Evolutionary conservation across 2,113 vertebrate genomes (phyloP).

Genomic region (Solea solea): DNA sequence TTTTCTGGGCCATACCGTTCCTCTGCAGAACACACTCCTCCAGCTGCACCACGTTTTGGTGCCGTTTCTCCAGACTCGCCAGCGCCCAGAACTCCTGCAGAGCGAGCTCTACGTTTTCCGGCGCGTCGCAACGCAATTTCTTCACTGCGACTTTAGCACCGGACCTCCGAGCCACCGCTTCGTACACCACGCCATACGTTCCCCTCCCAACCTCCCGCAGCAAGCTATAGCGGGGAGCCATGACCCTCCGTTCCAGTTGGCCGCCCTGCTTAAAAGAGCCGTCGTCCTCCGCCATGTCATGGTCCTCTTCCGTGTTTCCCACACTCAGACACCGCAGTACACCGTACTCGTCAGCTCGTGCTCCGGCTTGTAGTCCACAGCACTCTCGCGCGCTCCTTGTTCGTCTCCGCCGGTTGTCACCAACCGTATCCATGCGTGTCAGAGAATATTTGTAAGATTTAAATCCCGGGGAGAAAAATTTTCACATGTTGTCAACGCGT

Average conservation of each 20-base stretch:
- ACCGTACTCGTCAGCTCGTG: conserved; percentile 23
- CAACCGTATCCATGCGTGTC: conserved; percentile 54
- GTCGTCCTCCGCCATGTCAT: conserved; percentile 61
- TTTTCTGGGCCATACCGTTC: conserved; percentile 90
- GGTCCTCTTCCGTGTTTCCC: conserved; percentile 63
- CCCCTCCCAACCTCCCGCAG: conserved; percentile 91
- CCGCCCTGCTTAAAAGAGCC: conserved; percentile 33
- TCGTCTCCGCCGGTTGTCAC: conserved; percentile 52
- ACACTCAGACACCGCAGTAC: conserved; percentile 69
- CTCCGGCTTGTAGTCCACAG: conserved; percentile 29
- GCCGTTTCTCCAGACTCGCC: conserved; percentile 88
- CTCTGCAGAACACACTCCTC: conserved; percentile 95
- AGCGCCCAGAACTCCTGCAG: conserved; percentile 94
- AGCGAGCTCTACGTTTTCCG: conserved; percentile 94
- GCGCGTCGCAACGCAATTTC: conserved; percentile 92
- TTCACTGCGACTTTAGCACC: conserved; percentile 91
- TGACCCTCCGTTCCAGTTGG: conserved; percentile 47
- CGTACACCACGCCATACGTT: conserved; percentile 95
- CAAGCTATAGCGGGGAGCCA: conserved; percentile 86
- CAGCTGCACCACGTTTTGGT: conserved; percentile 91
- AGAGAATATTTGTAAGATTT: conserved; percentile 2
- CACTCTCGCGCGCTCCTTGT: conserved; percentile 53
- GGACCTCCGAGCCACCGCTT: conserved; percentile 85
- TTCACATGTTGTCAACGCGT: neutral
- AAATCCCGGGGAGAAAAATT: neutral